Evolutionary conservation across 2,797 vertebrate species (phyloP).

Genomic region (Sebastes taczanowskii): DNA sequence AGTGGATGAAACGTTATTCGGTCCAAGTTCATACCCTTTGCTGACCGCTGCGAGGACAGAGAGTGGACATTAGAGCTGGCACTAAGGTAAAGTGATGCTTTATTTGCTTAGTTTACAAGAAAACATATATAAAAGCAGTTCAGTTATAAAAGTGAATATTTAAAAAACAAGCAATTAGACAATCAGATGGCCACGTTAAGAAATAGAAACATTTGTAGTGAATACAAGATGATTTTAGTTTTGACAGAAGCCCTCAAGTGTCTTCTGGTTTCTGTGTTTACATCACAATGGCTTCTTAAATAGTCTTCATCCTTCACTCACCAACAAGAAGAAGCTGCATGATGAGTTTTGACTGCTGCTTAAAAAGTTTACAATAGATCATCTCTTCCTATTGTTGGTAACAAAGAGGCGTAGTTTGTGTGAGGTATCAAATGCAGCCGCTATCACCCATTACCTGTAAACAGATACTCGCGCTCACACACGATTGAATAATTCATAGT

Average conservation of each 20-base stretch:
- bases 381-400: conserved; percentile 52
- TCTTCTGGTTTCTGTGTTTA: conserved; percentile 26
- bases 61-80: conserved; percentile 62
- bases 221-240: not conserved
- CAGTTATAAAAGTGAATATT: not conserved
- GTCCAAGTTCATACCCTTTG: conserved; percentile 63
- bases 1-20: conserved; percentile 68
- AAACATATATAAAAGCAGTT: not conserved
- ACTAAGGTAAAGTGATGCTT: not conserved
- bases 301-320: not conserved
- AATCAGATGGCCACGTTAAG: not conserved
- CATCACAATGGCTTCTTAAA: conserved; percentile 12
- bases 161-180: not conserved
- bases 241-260: not conserved
- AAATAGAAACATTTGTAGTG: not conserved
- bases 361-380: conserved; percentile 57
- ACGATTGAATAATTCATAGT: conserved; percentile 81
- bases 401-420: conserved; percentile 47
- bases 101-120: not conserved
- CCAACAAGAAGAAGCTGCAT: conserved; percentile 19
- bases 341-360: conserved; percentile 46
- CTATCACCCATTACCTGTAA: conserved; percentile 73
- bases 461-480: conserved; percentile 71
- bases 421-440: conserved; percentile 55
- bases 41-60: conserved; percentile 61